Evolutionary conservation across 1,140 invertebrate species (phyloP).

Genomic region (Drosophila pectinifera): DNA sequence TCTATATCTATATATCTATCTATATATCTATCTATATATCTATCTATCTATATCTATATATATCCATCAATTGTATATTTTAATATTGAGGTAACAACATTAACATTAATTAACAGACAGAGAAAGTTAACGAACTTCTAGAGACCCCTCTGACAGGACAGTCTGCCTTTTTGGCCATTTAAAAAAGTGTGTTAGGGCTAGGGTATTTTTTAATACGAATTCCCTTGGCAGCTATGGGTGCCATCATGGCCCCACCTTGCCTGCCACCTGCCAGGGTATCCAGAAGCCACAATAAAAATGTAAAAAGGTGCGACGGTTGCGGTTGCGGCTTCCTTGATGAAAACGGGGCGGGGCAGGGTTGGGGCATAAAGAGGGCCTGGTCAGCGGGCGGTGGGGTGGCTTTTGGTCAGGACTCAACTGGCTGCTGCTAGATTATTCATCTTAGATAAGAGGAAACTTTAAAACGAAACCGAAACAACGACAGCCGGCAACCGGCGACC

Average conservation of each 20-base stretch:
- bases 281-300: conserved; percentile 66
- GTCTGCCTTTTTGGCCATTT: too few relatives aligned
- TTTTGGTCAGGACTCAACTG: conserved; percentile 22
- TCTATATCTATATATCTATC: too few relatives aligned
- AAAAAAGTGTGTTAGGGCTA: too few relatives aligned
- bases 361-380: conserved; percentile 6
- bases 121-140: too few relatives aligned
- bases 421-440: conserved; percentile 68
- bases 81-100: too few relatives aligned
- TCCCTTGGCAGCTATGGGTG: background rate
- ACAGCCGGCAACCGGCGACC: conserved; percentile 39
- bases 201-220: too few relatives aligned
- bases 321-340: conserved; percentile 33
- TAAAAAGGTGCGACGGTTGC: conserved; percentile 63
- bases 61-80: too few relatives aligned
- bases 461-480: conserved; percentile 50
- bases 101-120: too few relatives aligned
- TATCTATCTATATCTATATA: too few relatives aligned
- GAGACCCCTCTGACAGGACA: too few relatives aligned
- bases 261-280: conserved; percentile 24
- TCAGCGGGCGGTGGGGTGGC: background rate
- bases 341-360: background rate
- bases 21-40: too few relatives aligned
- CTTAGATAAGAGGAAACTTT: conserved; percentile 68
- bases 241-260: background rate